Conservation (phyloP, 2,113 vertebrate species). For the Oxyura jamaicensis region DNA sequence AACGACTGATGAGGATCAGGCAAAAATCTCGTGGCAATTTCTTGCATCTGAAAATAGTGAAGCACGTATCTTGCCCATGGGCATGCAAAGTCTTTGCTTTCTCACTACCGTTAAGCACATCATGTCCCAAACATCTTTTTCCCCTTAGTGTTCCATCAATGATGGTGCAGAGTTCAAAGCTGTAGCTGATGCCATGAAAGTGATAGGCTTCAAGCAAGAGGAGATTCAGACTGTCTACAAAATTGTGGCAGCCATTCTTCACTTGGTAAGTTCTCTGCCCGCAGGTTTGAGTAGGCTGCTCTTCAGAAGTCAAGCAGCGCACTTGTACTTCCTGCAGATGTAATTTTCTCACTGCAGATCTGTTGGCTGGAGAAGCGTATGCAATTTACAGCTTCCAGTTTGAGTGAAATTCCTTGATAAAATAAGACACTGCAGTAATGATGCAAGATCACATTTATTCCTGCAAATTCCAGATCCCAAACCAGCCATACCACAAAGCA, state of each 20-base stretch:
- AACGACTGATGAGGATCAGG: background rate
- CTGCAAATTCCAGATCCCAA: background rate
- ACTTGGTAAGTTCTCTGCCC: slow-evolving; percentile 83
- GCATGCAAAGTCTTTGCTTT: background rate
- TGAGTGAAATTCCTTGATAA: background rate
- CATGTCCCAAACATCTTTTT: background rate
- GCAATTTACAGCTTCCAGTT: background rate
- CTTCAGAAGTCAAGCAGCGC: background rate
- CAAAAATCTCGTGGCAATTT: background rate
- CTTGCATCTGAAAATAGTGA: background rate
- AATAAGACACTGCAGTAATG: background rate
- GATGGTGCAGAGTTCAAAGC: slow-evolving; percentile 92
- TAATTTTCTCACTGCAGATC: background rate
- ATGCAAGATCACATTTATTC: background rate
- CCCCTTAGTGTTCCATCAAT: slow-evolving; percentile 86
- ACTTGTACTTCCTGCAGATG: background rate
- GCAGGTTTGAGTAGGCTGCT: fast-evolving
- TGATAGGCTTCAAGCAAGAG: slow-evolving; percentile 94
- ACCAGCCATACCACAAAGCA: background rate
- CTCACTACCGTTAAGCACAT: background rate
- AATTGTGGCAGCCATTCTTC: slow-evolving; percentile 92
- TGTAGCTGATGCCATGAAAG: slow-evolving; percentile 95
- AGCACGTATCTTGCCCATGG: background rate
- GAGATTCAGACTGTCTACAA: slow-evolving; percentile 96
- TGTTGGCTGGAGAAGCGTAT: background rate